Base-by-base conservation (phyloP, 2,888 invertebrate species). In the Deroplatys truncata region DNA sequence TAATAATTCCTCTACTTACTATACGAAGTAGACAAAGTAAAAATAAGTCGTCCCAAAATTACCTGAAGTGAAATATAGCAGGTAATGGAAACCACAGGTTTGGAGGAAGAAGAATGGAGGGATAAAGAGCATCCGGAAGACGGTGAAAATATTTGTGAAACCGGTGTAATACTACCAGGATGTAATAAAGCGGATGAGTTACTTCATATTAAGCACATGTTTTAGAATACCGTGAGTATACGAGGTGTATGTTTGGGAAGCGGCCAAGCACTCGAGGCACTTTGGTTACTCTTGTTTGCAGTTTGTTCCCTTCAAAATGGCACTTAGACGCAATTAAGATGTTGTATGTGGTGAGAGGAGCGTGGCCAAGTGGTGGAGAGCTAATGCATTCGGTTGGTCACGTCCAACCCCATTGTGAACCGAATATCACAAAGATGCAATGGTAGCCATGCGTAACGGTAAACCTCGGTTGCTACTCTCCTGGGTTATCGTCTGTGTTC, bases 281-380 rank as follows among this genome's bases (percentile, higher is more conserved):
- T 85, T 85, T 85, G 35, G 35, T 85, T 85, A 85, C 49, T 28
- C 49, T 85, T 85, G 85, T 85, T 85, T 85, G 85, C 85, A 85
- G 85, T 85, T 85, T 85, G 85, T 85, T 56, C 85, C 49, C 20
- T 16, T 86, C 28, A 86, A 86, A 82, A 29, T 82, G 25, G 28
- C 49, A 86, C 86, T 86, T 86, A 28, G 86, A 72, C 82, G 86
- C 82, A 86, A 86, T 86, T 86, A 86, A 86, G 86, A 86, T 82
- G 56, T 72, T 72, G 56, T 72, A 72, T 72, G 56, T 72, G 56
- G 56, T 20, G 56, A 72, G 56, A 72, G 56, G 16, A 72, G 56
- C 56, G 56, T 56, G 56, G 56, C 56, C 56, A 56, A 56, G 56
- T 56, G 56, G 56, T 56, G 56, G 56, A 20, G 15, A 15, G 56